Percentiles rank a stretch among this genome's conserved stretches.
Conservation (phyloP, 2,888 invertebrate species). For the Xestia ashworthii region DNA sequence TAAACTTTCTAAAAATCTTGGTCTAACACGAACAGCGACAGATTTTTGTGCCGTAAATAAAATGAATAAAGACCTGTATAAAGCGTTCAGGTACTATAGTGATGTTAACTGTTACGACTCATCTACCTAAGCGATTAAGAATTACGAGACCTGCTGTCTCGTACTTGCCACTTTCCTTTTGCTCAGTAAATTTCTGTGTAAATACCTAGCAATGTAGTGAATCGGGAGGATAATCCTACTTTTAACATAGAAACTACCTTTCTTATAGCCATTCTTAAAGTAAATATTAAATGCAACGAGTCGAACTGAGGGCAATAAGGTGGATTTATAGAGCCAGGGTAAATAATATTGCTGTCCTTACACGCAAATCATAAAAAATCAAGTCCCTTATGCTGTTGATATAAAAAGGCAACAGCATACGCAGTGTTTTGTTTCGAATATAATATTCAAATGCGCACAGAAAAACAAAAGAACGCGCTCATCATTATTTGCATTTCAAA, state of each 20-base stretch:
- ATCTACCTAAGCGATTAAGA: constrained; percentile 18
- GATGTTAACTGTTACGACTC: background rate
- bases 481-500: background rate
- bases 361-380: constrained; percentile 1
- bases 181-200: background rate
- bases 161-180: background rate
- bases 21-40: background rate
- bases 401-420: background rate
- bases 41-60: background rate
- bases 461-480: constrained; percentile 19
- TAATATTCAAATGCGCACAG: constrained; percentile 2
- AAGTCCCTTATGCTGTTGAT: background rate
- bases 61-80: background rate
- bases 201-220: constrained; percentile 3
- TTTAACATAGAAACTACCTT: background rate
- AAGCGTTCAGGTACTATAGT: background rate
- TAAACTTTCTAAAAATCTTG: background rate
- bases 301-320: background rate
- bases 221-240: constrained; percentile 11
- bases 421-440: constrained; percentile 29
- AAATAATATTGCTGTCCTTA: background rate
- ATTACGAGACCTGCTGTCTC: background rate
- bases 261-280: background rate
- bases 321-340: background rate
- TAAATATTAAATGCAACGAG: background rate